Percentiles rank a stretch among this genome's conserved stretches.
phyloP scores from a whole-genome alignment of 2,797 vertebrate genomes.

The Enteromius anoplus region DNA sequence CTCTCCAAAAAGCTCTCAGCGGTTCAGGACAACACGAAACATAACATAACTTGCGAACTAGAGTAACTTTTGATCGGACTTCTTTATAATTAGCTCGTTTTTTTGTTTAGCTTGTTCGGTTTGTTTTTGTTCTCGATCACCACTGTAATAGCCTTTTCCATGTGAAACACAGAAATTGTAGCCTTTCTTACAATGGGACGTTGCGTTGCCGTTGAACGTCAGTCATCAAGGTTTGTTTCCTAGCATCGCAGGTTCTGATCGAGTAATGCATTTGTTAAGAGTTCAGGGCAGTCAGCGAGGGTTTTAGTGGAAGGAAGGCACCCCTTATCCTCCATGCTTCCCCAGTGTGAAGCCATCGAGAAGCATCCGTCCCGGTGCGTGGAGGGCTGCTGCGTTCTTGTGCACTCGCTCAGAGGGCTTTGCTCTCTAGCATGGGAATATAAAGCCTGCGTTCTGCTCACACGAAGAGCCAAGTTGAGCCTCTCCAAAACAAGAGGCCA shows the following conservation, averaged over 20 bases:
- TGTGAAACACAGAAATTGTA: conserved; percentile 54
- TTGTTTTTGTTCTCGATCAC: conserved; percentile 48
- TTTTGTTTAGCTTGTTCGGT: conserved; percentile 32
- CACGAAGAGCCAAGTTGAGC: conserved; percentile 66
- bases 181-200: conserved; percentile 68
- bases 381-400: conserved; percentile 80
- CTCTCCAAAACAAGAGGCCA: conserved; percentile 60
- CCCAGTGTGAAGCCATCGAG: conserved; percentile 77
- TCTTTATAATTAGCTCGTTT: conserved; percentile 29
- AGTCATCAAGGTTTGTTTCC: conserved; percentile 58
- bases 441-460: conserved; percentile 76
- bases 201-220: conserved; percentile 36
- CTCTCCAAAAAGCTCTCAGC: conserved; percentile 78
- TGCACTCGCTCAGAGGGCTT: conserved; percentile 78
- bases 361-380: conserved; percentile 76
- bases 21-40: conserved; percentile 77
- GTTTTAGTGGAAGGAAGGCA: conserved; percentile 69
- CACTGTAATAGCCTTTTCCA: conserved; percentile 45
- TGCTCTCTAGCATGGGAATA: conserved; percentile 75
- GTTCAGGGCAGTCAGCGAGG: conserved; percentile 78
- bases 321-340: conserved; percentile 80
- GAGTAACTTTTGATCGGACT: conserved; percentile 42
- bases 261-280: conserved; percentile 76
- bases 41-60: conserved; percentile 48
- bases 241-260: conserved; percentile 71